These are phyloP conservation scores for Scomber colias DNA, from an alignment of 2,113 vertebrate species.

Conservation along the genomic window DNA sequence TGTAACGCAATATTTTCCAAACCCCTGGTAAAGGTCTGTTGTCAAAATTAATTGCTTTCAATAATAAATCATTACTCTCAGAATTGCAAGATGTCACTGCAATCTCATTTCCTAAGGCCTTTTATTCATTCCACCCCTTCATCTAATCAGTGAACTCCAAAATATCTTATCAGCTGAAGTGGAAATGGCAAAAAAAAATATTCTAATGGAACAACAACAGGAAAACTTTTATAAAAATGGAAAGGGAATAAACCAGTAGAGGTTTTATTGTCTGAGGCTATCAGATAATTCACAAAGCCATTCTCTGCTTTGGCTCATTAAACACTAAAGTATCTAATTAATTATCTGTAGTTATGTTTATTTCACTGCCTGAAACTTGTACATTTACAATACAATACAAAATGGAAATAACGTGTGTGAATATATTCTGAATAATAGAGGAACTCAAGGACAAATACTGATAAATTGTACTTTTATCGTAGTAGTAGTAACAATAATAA, in stretches of 20 bases:
- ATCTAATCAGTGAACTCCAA: not conserved
- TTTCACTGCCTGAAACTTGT: constrained; percentile 7
- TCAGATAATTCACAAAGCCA: constrained; percentile 20
- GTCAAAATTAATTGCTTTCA: constrained; percentile 33
- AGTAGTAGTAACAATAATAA: not conserved
- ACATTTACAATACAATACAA: constrained; percentile 6
- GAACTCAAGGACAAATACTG: constrained; percentile 21
- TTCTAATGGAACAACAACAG: constrained; percentile 11
- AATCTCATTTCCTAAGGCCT: constrained; percentile 12
- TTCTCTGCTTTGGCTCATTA: constrained; percentile 46
- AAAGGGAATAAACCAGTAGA: not conserved
- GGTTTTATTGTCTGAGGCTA: not conserved
- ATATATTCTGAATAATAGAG: not conserved
- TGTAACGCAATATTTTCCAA: constrained; percentile 14
- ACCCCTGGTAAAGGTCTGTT: not conserved
- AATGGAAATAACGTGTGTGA: not conserved
- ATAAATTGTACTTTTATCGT: not conserved
- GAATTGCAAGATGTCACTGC: constrained; percentile 1
- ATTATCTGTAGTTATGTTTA: constrained; percentile 30
- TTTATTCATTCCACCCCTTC: constrained; percentile 1
- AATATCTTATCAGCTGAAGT: constrained; percentile 4
- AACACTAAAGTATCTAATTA: constrained; percentile 29
- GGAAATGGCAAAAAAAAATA: constrained; percentile 4
- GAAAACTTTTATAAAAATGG: not conserved
- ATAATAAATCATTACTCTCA: constrained; percentile 21